Evolutionary conservation across 2,113 vertebrate species (phyloP), one percentile per base, ranked within the genome.

Genomic region (Anseranas semipalmata): DNA sequence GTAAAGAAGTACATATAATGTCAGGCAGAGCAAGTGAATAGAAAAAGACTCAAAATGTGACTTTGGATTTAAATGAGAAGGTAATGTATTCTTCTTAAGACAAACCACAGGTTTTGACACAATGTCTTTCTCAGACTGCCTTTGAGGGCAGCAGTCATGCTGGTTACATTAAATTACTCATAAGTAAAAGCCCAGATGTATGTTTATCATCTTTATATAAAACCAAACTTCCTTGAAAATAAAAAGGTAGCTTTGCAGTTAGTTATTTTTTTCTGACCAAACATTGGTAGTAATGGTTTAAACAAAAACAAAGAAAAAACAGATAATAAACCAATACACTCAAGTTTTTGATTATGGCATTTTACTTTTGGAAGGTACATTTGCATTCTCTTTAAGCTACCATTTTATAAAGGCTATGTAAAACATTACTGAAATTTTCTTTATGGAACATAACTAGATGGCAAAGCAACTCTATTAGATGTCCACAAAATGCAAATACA

Each of bases 161-260:
- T 92, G 86, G 76, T 90, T 81, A 65, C 66, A 60, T 71, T 67
- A 81, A 92, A 89, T 94, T 94, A 60, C 77, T 76, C 52, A 30
- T 78, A 95, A 95, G 89, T 89, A 80, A 95, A 96, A 8, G 39
- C 9, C 74, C 89, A 96, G 77, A 91, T 95, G 80, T 63, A 94
- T 76, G 84, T 89, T 95, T 95, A 93, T 67, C 63, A 92, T 95
- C 68, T 86, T 67, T n/a, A 50, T 74, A 89, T 81, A 85, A 95
- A 90, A 92, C 46, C 80, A 94, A 59, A 91, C 87, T 85, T 95
- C 84, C 84, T 56, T 91, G 77, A 75, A 94, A 92, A 95, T 78
- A 87, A 90, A 68, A 88, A 90, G 25, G 74, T 65, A 75, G 39
- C 39, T 81, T 87, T 91, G 55, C 60, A 92, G 46, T 87, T 80